Evolutionary conservation across 37 sponge, comb jelly and placozoan species (phyloP).

Genomic region (Lycopodina hypogea): DNA sequence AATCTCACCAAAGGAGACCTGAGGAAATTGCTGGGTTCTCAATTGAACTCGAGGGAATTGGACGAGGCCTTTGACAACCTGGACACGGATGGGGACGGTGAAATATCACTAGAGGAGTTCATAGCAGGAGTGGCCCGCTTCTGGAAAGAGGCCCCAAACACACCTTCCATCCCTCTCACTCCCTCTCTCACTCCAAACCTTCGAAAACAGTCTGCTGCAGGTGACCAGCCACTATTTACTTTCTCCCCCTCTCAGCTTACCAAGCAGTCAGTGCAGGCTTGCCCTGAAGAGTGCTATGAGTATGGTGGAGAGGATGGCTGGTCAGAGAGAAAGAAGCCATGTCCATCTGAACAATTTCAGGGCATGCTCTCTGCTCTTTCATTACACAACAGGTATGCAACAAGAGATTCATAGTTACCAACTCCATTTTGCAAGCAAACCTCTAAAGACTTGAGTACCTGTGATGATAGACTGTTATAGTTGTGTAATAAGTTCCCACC

Average conservation of each 20-base stretch:
- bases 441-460: no score
- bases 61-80: slow-evolving; percentile 62
- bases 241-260: neutral
- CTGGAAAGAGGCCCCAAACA: slow-evolving; percentile 34
- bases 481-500: no score
- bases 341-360: slow-evolving; percentile 21
- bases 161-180: no score
- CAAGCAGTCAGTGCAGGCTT: neutral
- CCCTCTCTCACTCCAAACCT: neutral
- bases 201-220: neutral
- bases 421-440: no score
- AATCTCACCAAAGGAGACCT: slow-evolving; percentile 66
- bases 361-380: slow-evolving; percentile 20
- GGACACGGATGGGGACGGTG: slow-evolving; percentile 62
- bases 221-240: neutral
- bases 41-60: slow-evolving; percentile 17
- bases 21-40: slow-evolving; percentile 13
- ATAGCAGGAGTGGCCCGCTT: slow-evolving; percentile 60
- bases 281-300: slow-evolving; percentile 5
- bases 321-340: neutral
- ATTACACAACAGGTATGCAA: slow-evolving; percentile 34
- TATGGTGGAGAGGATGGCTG: neutral
- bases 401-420: no score
- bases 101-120: slow-evolving; percentile 58
- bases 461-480: no score